Evolutionary conservation across 2,888 invertebrate species (phyloP), one percentile per base, ranked within the genome.

Genomic region (Volucella bombylans): DNA sequence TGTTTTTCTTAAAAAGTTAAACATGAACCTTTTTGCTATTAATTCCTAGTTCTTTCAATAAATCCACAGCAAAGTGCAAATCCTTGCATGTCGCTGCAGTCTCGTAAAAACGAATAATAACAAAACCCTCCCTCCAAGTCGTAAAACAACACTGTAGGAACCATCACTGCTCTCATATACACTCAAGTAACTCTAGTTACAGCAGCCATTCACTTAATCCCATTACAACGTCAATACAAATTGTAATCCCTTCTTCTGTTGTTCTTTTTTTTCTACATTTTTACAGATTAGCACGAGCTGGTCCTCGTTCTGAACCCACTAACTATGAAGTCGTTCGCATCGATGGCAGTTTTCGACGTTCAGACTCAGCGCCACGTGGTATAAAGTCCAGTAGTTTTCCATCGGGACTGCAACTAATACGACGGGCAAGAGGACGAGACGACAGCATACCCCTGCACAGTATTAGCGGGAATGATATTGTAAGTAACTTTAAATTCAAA

Each of bases 301-400:
- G 95, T 52, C 94, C 95, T 1, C 93, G 95, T 54, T 94, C 95
- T 23, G 96, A 96, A 87, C 94, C 95, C 43, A 94, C 94, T 1
- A 93, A 94, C 73, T 96, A 95, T 92, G 96, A 96, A 89, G 92
- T 93, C 62, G 95, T 96, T 64, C 93, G 94, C 87, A 92, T 96
- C 87, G 94, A 95, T 92, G 96, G 96, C 4, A 93, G 93, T 85
- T 92, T 95, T 83, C 91, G 94, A 50, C 92, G 93, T 41, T 92
- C 94, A 62, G 94, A 94, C 88, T 92, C 92, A 87, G 94, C 94
- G 10, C 91, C 91, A 0, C 89, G 92, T n/a, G 94, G 94, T 41
- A 90, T 93, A 4, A 90, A 89, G 81, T 92, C 92, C 87, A 93
- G 89, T 73, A 89, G 90, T 52, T 91, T 90, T 86, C 90, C 91